Evolutionary conservation across 2,113 vertebrate species (phyloP).

Genomic region (Serinus canaria): DNA sequence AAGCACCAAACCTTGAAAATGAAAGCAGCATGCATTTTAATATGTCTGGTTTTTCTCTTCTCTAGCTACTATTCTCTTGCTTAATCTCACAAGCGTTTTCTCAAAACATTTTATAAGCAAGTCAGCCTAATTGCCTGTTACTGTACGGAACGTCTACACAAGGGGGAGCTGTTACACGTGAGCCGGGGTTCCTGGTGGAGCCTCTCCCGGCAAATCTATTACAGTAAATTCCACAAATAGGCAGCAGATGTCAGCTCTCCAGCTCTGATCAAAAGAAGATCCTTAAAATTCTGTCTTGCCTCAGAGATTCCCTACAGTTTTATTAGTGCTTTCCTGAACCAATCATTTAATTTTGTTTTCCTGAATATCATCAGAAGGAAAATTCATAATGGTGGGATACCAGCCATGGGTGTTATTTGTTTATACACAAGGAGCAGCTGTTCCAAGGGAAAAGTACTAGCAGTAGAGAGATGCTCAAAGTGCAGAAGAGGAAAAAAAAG

Average conservation of each 20-base stretch:
- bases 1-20: neutral
- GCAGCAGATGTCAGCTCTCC: slow-evolving; percentile 50
- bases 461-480: neutral
- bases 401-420: neutral
- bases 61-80: neutral
- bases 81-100: neutral
- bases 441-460: neutral
- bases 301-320: neutral
- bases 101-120: neutral
- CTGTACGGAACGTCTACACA: neutral
- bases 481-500: neutral
- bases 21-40: neutral
- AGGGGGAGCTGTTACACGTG: neutral
- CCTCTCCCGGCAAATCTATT: neutral
- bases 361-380: neutral
- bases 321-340: neutral
- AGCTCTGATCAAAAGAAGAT: neutral
- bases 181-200: neutral
- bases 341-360: slow-evolving; percentile 22
- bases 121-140: neutral
- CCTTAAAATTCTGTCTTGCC: slow-evolving; percentile 8
- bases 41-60: neutral
- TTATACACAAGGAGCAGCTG: slow-evolving; percentile 5
- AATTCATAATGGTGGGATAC: neutral
- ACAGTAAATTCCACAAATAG: neutral